phyloP scores from a whole-genome alignment of 1,140 invertebrate genomes.

The Mya arenaria region DNA sequence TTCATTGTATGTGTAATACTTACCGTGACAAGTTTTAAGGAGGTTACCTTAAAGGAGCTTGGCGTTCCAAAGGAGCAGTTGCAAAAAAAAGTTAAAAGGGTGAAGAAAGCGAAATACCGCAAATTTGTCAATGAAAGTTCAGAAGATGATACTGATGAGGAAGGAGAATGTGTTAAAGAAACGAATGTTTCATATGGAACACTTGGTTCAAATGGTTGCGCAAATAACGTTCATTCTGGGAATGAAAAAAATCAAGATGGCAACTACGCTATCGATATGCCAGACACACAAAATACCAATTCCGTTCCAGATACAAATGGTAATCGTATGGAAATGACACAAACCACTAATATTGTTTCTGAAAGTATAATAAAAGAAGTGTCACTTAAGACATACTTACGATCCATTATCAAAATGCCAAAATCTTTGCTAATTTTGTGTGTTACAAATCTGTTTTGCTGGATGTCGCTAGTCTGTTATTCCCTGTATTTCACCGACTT shows the following conservation, averaged over 20 bases:
- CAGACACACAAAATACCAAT: not conserved
- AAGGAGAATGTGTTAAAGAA: slow-evolving; percentile 13
- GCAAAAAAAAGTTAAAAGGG: slow-evolving; percentile 78
- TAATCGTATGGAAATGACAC: not conserved
- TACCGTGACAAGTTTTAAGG: slow-evolving; percentile 75
- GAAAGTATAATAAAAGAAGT: slow-evolving; percentile 61
- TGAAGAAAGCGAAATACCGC: slow-evolving; percentile 72
- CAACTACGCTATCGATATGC: too few species aligned
- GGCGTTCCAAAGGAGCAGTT: slow-evolving; percentile 62
- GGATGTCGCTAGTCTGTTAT: slow-evolving; percentile 99
- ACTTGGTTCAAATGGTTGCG: not conserved
- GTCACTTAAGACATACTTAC: slow-evolving; percentile 87
- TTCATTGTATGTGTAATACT: slow-evolving; percentile 71
- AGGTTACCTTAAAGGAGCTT: slow-evolving; percentile 73
- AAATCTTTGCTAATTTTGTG: slow-evolving; percentile 92
- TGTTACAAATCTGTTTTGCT: slow-evolving; percentile 96
- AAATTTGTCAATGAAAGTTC: slow-evolving; percentile 77
- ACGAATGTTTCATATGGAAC: slow-evolving; percentile 43
- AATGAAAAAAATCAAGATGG: not conserved
- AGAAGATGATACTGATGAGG: slow-evolving; percentile 56
- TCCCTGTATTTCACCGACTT: slow-evolving; percentile 99
- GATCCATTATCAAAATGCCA: slow-evolving; percentile 95
- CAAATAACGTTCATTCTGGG: not conserved
- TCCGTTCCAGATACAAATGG: not conserved
- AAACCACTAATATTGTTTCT: not conserved